Base-by-base conservation (phyloP, 2,888 invertebrate species). In the Idaea straminata region DNA sequence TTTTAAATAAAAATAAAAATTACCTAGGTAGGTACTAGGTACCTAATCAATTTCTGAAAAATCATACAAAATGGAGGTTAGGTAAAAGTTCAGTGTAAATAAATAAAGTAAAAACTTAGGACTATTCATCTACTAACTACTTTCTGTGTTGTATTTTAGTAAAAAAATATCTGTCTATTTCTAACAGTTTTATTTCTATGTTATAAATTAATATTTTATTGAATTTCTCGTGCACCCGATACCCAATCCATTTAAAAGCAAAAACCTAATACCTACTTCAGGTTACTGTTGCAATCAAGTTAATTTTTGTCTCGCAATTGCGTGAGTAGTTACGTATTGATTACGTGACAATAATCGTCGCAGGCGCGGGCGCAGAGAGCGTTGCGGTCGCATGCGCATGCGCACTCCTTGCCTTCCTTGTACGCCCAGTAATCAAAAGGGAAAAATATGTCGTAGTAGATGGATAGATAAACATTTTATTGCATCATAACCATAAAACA, bases 271-370 rank as follows among this genome's bases (percentile, higher is more conserved):
- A 66, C 61, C 61, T 34, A 61, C 57, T 57, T 58, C 68, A 68
- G 64, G 66, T 66, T 62, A 73, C 73, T 71, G 68, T 59, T 58
- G 57, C 36, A 65, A 61, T 62, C 57, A n/a, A 35, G 59, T 57
- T 64, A 65, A 68, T n/a, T 47, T 71, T 68, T 73, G 68, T 68
- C 71, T 68, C 58, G 58, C 16, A 16, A 16, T 58, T 58, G 16
- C 58, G 58, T 16, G 58, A 16, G 58, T 16, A 4, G 58, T 58
- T 16, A 58, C 58, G 58, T 58, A 15, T n/a, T 15, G 6, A 58
- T 58, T 58, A 58, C 58, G 58, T 58, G 58, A 58, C 58, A 58
- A 58, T 58, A 58, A 7, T 1, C 25, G 25, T 25, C 25, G 36
- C 36, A 5, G 36, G 10, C 36, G 47, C 47, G 13, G 47, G 47